Percentiles rank a stretch among this genome's conserved stretches.
Evolutionary conservation across 2,888 invertebrate species (phyloP).

Genomic region (Euplagia quadripunctaria): DNA sequence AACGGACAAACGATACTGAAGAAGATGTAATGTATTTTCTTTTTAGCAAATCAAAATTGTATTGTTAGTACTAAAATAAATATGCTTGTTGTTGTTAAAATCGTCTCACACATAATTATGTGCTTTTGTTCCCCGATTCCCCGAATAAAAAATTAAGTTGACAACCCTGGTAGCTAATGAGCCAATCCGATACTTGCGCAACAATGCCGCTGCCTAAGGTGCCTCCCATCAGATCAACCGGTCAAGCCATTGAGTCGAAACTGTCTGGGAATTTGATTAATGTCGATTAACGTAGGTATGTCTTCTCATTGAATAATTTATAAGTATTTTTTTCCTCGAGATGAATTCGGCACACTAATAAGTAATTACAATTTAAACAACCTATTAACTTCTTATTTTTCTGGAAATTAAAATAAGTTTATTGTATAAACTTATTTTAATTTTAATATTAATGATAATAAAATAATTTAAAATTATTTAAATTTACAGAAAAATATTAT

Average conservation of each 20-base stretch:
- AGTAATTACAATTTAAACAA: neutral
- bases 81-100: too few relatives aligned
- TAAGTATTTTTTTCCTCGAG: neutral
- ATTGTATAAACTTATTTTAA: too few relatives aligned
- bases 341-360: slow-evolving; percentile 2
- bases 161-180: slow-evolving; percentile 61
- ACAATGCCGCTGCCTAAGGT: slow-evolving; percentile 54
- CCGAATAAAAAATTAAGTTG: neutral
- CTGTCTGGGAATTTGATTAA: slow-evolving; percentile 38
- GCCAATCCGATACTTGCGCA: slow-evolving; percentile 72
- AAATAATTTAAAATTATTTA: too few relatives aligned
- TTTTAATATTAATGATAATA: too few relatives aligned
- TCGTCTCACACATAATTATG: neutral
- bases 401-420: too few relatives aligned
- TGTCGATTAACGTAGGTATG: slow-evolving; percentile 19
- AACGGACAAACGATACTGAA: too few relatives aligned
- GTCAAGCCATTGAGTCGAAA: slow-evolving; percentile 39
- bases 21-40: too few relatives aligned
- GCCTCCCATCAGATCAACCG: slow-evolving; percentile 47
- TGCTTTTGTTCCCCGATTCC: neutral
- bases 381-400: neutral
- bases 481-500: too few relatives aligned
- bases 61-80: neutral
- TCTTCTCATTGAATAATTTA: slow-evolving; percentile 3
- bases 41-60: too few relatives aligned